Base-by-base conservation (phyloP, 2,797 vertebrate species). In the Schizopygopsis pylzovi region DNA sequence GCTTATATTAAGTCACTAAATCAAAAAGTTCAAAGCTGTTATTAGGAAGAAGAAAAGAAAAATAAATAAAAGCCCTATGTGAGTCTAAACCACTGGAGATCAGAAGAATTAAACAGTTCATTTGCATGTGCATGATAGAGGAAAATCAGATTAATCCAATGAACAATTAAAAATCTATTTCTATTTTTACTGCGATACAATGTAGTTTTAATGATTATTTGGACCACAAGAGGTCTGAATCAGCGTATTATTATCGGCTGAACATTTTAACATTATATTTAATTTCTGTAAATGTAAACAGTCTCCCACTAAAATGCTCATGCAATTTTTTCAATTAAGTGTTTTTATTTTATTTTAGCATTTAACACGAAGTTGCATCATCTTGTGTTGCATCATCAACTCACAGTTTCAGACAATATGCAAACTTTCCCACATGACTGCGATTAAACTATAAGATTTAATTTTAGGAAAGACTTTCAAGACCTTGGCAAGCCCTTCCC, bases 11-110 rank as follows among this genome's bases (percentile, higher is more conserved):
- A 79, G 59, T 65, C 59, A 47, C n/a, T 79, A 79, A 65, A 65
- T 79, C 76, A 25, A 61, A 45, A 61, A 25, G 43, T 25, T 6
- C 33, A 65, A 37, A 67, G 65, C 65, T 67, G 61, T 28, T 16
- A 61, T 61, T 33, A 63, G 41, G 15, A 28, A 79, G 4, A 79
- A n/a, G 1, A 59, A 59, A 59, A 41, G 0, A 13, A 37, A 61
- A 76, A 76, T 33, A 56, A 54, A 39, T 47, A 41, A 76, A 56
- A 83, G 20, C 6, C 43, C 79, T 39, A 22, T 71, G 47, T 15
- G 18, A 71, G 49, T 56, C 22, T 22, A 82, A 82, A 52, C 45
- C 81, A 25, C 70, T 25, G 41, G 7, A 87, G 86, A 86, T 80
- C 12, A 82, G 68, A 82, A 45, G 70, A 87, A 81, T 83, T 47